phyloP scores from a whole-genome alignment of 2,888 invertebrate genomes.

The Hermaeophaga mercurialis region DNA sequence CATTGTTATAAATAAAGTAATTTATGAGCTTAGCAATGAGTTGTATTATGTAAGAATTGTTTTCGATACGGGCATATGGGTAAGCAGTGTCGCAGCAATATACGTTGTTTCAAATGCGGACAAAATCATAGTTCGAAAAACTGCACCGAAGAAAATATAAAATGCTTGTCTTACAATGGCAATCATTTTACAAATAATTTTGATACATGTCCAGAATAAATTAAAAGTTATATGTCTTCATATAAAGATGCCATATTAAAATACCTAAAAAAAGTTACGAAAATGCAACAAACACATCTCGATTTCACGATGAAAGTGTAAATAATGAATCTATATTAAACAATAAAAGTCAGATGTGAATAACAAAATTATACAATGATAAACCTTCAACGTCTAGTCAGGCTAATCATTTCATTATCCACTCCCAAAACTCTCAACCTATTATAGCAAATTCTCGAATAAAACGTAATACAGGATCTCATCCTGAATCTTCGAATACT shows the following conservation, averaged over 20 bases:
- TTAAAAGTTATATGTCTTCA: conserved; percentile 13
- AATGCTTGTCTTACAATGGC: conserved; percentile 8
- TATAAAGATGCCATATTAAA: conserved; percentile 6
- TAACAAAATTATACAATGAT: no score
- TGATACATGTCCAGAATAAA: conserved; percentile 6
- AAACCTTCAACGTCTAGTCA: no score
- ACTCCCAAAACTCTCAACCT: no score
- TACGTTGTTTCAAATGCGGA: neutral
- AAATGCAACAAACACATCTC: no score
- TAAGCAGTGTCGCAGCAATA: neutral
- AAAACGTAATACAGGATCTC: no score
- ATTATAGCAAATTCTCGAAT: no score
- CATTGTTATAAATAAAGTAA: conserved; percentile 2
- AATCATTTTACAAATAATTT: conserved; percentile 2
- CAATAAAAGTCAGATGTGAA: no score
- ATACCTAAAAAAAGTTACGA: neutral
- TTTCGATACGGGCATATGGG: conserved; percentile 12
- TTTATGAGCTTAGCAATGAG: conserved; percentile 1
- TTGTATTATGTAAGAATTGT: conserved; percentile 9
- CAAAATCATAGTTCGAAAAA: neutral
- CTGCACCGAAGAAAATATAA: neutral
- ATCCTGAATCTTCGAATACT: no score
- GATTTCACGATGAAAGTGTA: no score
- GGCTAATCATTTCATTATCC: no score
- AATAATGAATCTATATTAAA: no score